Conservation (phyloP, 2,113 vertebrate genomes). For the Genyomyrus donnyi region DNA sequence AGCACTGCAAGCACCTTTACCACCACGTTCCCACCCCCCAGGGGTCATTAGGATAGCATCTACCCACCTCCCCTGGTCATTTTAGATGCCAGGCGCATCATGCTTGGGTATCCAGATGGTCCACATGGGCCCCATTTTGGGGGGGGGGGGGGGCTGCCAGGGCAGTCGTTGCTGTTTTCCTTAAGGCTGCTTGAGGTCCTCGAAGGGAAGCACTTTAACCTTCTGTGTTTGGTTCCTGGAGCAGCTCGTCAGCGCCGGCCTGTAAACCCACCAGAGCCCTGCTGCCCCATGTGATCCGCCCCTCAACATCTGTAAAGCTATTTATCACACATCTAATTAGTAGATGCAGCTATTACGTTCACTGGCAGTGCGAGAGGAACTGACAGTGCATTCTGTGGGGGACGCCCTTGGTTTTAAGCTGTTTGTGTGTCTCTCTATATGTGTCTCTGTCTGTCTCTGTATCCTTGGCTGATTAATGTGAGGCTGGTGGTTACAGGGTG, state of each 20-base stretch:
- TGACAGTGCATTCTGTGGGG: conserved; percentile 20
- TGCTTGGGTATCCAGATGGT: conserved; percentile 99
- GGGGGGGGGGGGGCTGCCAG: conserved; percentile 79
- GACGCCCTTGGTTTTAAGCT: not conserved
- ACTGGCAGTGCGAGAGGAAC: conserved; percentile 80
- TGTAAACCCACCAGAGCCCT: conserved; percentile 96
- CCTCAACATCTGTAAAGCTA: conserved; percentile 58
- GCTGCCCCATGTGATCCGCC: conserved; percentile 31
- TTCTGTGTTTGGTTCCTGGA: conserved; percentile 92
- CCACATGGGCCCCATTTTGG: conserved; percentile 95
- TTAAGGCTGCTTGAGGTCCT: conserved; percentile 99
- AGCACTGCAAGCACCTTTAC: no score
- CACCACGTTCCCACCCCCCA: conserved; percentile 38
- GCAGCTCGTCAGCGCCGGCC: conserved; percentile 93
- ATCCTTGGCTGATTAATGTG: conserved; percentile 32
- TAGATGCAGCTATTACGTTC: conserved; percentile 97
- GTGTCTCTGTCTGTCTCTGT: conserved; percentile 21
- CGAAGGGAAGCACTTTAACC: conserved; percentile 99
- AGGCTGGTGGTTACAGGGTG: not conserved
- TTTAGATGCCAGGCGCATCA: conserved; percentile 99
- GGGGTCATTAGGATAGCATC: not conserved
- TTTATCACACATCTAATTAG: conserved; percentile 84
- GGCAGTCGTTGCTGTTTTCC: conserved; percentile 99
- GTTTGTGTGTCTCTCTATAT: conserved; percentile 40
- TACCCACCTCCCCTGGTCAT: conserved; percentile 80